Evolutionary conservation across 2,888 invertebrate species (phyloP).

Genomic region (Ectobius pallidus): DNA sequence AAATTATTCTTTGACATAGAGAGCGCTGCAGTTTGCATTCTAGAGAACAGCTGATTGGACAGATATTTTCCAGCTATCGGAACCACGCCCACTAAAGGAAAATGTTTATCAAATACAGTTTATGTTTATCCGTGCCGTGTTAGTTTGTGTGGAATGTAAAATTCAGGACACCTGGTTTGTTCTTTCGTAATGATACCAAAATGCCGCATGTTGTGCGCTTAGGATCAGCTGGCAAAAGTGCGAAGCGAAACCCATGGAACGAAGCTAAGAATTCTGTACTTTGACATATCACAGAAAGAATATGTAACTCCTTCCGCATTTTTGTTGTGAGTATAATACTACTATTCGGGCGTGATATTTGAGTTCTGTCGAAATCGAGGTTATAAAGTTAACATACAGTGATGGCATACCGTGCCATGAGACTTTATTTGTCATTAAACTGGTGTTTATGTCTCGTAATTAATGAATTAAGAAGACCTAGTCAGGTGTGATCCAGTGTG

Average conservation of each 20-base stretch:
- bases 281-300: background rate
- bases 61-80: background rate
- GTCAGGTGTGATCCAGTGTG: background rate
- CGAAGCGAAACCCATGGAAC: background rate
- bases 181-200: background rate
- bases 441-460: background rate
- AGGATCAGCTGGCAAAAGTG: background rate
- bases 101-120: background rate
- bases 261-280: background rate
- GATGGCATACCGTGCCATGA: background rate
- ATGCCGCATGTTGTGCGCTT: background rate
- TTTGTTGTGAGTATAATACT: no score
- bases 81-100: conserved; percentile 25
- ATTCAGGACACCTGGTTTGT: background rate
- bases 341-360: background rate
- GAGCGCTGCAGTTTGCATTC: conserved; percentile 19
- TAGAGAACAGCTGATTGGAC: conserved; percentile 26
- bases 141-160: background rate
- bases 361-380: background rate
- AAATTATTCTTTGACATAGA: no score
- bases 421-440: background rate
- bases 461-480: background rate
- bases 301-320: conserved; percentile 7
- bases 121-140: background rate
- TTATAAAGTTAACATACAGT: background rate